Percentiles rank a stretch among this genome's conserved stretches.
phyloP scores from a whole-genome alignment of 2,113 vertebrate species.

The Pelodiscus sinensis region DNA sequence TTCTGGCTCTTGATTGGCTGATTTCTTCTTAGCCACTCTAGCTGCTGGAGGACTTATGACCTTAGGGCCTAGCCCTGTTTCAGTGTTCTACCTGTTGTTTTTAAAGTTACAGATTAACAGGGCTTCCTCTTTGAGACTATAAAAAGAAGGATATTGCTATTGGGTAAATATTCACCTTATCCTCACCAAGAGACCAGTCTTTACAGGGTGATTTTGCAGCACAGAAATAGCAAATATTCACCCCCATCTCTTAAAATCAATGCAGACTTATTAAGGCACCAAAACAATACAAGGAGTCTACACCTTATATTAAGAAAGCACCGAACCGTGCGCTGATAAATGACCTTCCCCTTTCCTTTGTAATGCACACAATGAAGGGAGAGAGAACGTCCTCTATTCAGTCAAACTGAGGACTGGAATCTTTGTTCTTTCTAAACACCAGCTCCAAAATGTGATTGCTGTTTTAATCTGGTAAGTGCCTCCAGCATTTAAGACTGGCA shows the following conservation, averaged over 20 bases:
- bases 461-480: slow-evolving; percentile 56
- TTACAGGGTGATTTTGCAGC: not conserved
- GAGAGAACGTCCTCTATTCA: not conserved
- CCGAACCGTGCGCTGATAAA: slow-evolving; percentile 20
- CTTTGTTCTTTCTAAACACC: slow-evolving; percentile 48
- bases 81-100: no score
- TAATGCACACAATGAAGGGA: slow-evolving; percentile 28
- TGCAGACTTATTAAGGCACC: slow-evolving; percentile 16
- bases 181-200: not conserved
- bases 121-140: no score
- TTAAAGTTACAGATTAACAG: no score
- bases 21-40: no score
- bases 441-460: slow-evolving; percentile 37
- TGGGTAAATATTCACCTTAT: not conserved
- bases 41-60: no score
- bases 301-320: slow-evolving; percentile 32
- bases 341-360: not conserved
- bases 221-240: fast-evolving
- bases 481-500: slow-evolving; percentile 41
- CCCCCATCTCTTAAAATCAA: not conserved
- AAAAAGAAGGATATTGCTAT: not conserved
- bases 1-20: no score
- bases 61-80: no score
- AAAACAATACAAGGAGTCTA: slow-evolving; percentile 2
- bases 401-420: slow-evolving; percentile 36